phyloP scores from a whole-genome alignment of 2,888 invertebrate genomes.

The Papilio elwesi region DNA sequence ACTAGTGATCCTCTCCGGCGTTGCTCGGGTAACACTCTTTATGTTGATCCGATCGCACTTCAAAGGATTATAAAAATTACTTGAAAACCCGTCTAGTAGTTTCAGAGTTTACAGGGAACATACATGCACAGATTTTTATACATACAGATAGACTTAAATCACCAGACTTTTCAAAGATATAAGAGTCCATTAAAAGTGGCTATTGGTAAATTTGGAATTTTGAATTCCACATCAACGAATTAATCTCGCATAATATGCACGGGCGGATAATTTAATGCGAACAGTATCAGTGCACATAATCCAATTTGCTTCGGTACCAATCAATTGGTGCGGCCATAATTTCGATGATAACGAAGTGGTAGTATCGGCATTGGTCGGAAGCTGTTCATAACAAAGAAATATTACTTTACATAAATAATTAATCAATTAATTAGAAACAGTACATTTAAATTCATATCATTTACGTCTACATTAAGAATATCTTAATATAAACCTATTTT shows the following conservation, averaged over 20 bases:
- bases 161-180: too few species aligned
- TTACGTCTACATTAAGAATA: background rate
- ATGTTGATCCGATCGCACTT: too few species aligned
- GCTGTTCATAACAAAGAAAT: slow-evolving; percentile 13
- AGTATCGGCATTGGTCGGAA: slow-evolving; percentile 10
- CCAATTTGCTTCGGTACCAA: slow-evolving; percentile 33
- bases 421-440: background rate
- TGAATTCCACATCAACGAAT: slow-evolving; percentile 19
- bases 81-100: too few species aligned
- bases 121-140: too few species aligned
- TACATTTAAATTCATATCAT: background rate
- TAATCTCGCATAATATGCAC: slow-evolving; percentile 34
- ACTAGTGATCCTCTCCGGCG: too few species aligned
- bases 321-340: slow-evolving; percentile 32
- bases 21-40: too few species aligned
- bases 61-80: too few species aligned
- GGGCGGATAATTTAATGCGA: slow-evolving; percentile 38
- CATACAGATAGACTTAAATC: too few species aligned
- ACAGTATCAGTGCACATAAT: slow-evolving; percentile 33
- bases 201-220: background rate
- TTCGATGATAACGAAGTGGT: slow-evolving; percentile 30
- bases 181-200: too few species aligned
- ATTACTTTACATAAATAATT: slow-evolving; percentile 15
- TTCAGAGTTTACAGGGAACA: too few species aligned
- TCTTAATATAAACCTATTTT: too few species aligned